A percentile compares a stretch with the other conserved stretches of the same genome.
Conservation (phyloP, 2,113 vertebrate species). For the Engraulis encrasicolus region DNA sequence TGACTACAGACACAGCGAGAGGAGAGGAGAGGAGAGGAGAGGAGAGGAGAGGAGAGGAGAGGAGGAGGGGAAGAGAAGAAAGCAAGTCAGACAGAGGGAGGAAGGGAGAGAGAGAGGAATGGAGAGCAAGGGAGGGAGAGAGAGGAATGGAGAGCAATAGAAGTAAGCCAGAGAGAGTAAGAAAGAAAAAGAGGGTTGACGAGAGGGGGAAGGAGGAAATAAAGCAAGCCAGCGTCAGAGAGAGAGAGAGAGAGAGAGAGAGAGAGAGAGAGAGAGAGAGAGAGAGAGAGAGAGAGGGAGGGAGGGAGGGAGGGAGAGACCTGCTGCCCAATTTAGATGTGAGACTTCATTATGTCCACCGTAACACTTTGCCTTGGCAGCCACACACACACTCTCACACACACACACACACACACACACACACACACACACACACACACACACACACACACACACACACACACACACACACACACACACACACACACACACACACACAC, state of each 20-base stretch:
- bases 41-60: too few species aligned
- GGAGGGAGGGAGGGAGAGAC: conserved; percentile 18
- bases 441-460: too few species aligned
- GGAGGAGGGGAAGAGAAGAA: not conserved
- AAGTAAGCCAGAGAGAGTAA: too few species aligned
- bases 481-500: not conserved
- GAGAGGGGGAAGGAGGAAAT: not conserved
- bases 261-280: not conserved
- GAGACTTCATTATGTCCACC: not conserved
- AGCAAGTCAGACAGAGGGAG: conserved; percentile 47
- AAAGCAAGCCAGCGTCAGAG: too few species aligned
- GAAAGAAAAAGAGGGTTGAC: too few species aligned
- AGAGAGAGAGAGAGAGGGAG: conserved; percentile 41
- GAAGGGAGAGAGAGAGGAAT: conserved; percentile 12
- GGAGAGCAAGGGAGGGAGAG: conserved; percentile 38
- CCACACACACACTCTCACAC: conserved; percentile 20
- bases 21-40: too few species aligned
- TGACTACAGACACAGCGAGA: not conserved
- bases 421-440: too few species aligned
- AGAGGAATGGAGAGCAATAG: conserved; percentile 23
- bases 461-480: not conserved
- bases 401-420: not conserved
- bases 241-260: too few species aligned
- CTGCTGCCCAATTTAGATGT: not conserved
- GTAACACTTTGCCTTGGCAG: not conserved